A percentile compares a stretch with the other conserved stretches of the same genome.
phyloP scores from a whole-genome alignment of 2,888 invertebrate genomes.

The Lepidochitona cinerea region DNA sequence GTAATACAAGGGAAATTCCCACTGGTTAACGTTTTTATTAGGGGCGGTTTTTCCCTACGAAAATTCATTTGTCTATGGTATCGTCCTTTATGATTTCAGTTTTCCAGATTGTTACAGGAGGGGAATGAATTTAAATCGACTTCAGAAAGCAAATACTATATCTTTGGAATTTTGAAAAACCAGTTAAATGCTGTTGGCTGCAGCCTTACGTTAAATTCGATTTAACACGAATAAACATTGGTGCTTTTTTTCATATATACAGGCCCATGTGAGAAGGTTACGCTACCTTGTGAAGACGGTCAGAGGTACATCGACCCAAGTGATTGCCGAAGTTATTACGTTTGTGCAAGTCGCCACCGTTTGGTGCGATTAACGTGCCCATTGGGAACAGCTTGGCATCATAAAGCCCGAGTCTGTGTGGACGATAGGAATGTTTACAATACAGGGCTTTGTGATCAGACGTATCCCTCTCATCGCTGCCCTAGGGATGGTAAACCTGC shows the following conservation, averaged over 20 bases:
- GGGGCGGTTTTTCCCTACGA: too few species aligned
- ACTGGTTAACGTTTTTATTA: too few species aligned
- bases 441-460: background rate
- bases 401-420: background rate
- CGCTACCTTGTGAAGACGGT: background rate
- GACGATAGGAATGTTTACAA: conserved; percentile 1
- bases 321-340: conserved; percentile 2
- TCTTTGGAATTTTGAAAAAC: too few species aligned
- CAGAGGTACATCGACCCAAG: background rate
- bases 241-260: background rate
- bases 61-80: too few species aligned
- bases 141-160: too few species aligned
- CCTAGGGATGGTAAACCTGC: background rate
- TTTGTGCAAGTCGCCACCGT: background rate
- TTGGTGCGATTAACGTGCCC: background rate
- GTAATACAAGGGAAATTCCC: too few species aligned
- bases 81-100: too few species aligned
- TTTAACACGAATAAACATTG: too few species aligned
- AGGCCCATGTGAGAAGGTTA: conserved; percentile 1
- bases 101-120: too few species aligned
- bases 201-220: too few species aligned
- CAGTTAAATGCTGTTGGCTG: too few species aligned
- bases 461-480: background rate
- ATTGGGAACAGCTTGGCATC: background rate
- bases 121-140: too few species aligned